Evolutionary conservation across 1,140 invertebrate genomes (phyloP).

Genomic region (Pogonognathellus flavescens): DNA sequence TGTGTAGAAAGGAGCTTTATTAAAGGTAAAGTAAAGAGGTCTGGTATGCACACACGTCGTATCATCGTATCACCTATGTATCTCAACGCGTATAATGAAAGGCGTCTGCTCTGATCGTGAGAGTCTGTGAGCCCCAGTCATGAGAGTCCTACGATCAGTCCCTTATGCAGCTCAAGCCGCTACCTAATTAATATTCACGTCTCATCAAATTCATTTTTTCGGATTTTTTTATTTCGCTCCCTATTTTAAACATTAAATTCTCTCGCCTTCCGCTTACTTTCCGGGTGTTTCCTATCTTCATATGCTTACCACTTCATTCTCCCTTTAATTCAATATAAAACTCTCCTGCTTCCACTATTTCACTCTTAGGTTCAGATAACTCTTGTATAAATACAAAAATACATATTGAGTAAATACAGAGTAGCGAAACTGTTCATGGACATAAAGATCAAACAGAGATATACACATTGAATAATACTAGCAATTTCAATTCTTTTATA

Average conservation of each 20-base stretch:
- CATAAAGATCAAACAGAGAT: not conserved
- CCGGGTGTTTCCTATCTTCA: conserved; percentile 37
- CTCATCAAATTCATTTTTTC: conserved; percentile 52
- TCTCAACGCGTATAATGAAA: not conserved
- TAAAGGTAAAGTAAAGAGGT: too few species aligned
- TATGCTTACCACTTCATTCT: not conserved
- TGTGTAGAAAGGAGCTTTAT: too few species aligned
- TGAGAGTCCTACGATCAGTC: not conserved
- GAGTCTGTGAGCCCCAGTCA: not conserved
- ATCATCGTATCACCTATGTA: not conserved
- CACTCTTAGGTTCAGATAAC: too few species aligned
- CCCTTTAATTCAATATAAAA: conserved; percentile 18
- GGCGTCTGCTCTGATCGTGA: conserved; percentile 7
- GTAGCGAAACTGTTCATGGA: too few species aligned
- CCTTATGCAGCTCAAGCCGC: not conserved
- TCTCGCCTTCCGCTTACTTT: conserved; percentile 35
- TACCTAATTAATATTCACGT: conserved; percentile 58
- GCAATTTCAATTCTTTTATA: not conserved
- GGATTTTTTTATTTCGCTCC: conserved; percentile 47
- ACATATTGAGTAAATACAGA: too few species aligned
- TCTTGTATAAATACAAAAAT: too few species aligned
- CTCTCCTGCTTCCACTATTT: too few species aligned
- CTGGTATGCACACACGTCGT: not conserved
- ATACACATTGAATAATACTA: not conserved
- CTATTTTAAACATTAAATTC: conserved; percentile 13